Evolutionary conservation across 1,140 invertebrate genomes (phyloP).

Genomic region (Aphidius ervi): DNA sequence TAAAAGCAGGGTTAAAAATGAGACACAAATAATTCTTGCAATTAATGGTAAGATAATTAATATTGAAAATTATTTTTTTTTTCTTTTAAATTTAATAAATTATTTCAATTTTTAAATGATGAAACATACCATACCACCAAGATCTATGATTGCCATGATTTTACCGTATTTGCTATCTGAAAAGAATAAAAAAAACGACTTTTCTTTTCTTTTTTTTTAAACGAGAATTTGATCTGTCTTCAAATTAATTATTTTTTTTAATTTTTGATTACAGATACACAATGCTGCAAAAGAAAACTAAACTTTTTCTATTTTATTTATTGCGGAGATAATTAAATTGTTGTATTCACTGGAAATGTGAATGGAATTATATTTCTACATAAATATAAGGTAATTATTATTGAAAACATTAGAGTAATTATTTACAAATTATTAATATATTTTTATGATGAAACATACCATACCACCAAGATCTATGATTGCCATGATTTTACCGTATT

Average conservation of each 20-base stretch:
- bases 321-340: too few relatives aligned
- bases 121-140: slow-evolving; percentile 22
- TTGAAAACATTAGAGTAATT: background rate
- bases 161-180: slow-evolving; percentile 17
- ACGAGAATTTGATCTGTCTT: too few relatives aligned
- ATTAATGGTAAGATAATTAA: background rate
- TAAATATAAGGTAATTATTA: background rate
- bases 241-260: background rate
- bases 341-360: too few relatives aligned
- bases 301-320: too few relatives aligned
- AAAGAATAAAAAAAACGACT: background rate
- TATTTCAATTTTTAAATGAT: slow-evolving; percentile 9
- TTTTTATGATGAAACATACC: slow-evolving; percentile 19
- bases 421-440: background rate
- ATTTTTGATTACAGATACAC: background rate
- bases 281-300: background rate
- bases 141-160: slow-evolving; percentile 25
- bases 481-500: slow-evolving; percentile 32
- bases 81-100: background rate
- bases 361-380: too few relatives aligned
- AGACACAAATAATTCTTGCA: background rate
- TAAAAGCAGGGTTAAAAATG: background rate
- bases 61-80: background rate
- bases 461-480: slow-evolving; percentile 34
- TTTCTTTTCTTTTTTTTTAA: too few relatives aligned